Base-by-base conservation (phyloP, 2,113 vertebrate genomes). In the Capreolus pygargus region DNA sequence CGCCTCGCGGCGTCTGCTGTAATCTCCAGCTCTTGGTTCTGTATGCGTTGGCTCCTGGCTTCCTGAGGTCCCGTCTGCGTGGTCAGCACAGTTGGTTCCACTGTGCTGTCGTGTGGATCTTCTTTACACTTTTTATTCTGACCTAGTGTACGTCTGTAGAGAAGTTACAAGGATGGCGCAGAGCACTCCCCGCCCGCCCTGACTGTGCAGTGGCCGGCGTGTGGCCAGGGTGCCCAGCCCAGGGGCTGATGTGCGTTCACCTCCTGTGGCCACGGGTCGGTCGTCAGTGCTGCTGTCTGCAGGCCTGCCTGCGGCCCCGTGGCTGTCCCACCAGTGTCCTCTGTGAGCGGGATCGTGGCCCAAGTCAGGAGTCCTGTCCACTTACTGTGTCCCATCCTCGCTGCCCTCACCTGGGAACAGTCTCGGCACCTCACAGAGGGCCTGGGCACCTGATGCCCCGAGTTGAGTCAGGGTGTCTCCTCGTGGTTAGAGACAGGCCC, bases 91-190 rank as follows among this genome's bases (percentile, higher is more conserved):
- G 16, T 5, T 7, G 9, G 2, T 1, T 14, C n/a, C 64, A 8
- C 3, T 0, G 7, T 3, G 13, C 82, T 36, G 2, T 4, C 0
- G 15, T 6, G 2, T 5, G 39, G 85, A 0, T 13, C 70, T n/a
- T 21, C 23, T 13, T n/a, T 15, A 17, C 43, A 1, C 10, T 1
- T 50, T 11, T 10, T 5, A 0, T n/a, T 87, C 23, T 64, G 36
- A 15, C 17, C 0, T 5, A 12, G 4, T 47, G 50, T 84, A 2
- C 8, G 36, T 17, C n/a, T n/a, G 16, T 1, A 5, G 60, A 7
- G 16, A 19, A 61, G 76, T 23, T 15, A 27, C 9, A 1, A 1
- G 52, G 16, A 16, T 5, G 21, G n/a, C 30, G 11, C 23, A 14
- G 3, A 57, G 60, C 43, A 5, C 33, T 25, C 23, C 83, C 43